These are phyloP conservation scores for Trichechus manatus DNA, from an alignment of 2,113 vertebrate genomes.

Conservation along the genomic window DNA sequence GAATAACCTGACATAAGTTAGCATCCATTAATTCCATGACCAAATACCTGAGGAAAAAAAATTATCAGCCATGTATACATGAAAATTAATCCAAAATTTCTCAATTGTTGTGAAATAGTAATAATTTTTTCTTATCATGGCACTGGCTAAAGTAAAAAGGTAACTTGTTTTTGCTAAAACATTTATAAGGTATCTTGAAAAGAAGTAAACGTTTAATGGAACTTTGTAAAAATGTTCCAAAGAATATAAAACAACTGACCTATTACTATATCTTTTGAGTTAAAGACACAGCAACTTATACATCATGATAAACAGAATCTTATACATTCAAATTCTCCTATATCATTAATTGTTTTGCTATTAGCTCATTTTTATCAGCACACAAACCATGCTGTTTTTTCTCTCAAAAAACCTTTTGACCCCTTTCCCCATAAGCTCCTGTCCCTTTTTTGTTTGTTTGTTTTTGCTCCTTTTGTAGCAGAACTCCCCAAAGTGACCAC, in stretches of 20 bases:
- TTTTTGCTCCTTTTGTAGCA: background rate
- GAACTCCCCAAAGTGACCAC: background rate
- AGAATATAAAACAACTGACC: conserved; percentile 3
- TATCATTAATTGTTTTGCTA: background rate
- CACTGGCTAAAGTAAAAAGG: conserved; percentile 48
- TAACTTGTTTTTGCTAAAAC: conserved; percentile 1
- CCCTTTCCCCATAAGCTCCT: background rate
- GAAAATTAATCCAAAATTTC: conserved; percentile 43
- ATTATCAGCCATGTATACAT: background rate
- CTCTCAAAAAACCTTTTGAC: background rate
- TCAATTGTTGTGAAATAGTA: conserved; percentile 34
- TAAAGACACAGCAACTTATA: conserved; percentile 30
- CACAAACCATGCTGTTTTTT: background rate
- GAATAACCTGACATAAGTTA: conserved; percentile 98
- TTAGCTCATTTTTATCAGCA: background rate
- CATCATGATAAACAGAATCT: background rate
- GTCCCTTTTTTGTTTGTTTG: background rate
- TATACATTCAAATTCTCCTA: background rate
- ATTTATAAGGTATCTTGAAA: conserved; percentile 39
- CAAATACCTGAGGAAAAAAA: conserved; percentile 90
- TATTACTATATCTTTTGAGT: conserved; percentile 27
- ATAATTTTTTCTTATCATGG: background rate
- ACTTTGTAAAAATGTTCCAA: conserved; percentile 15
- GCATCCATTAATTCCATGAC: conserved; percentile 99
- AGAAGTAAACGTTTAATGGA: conserved; percentile 16